Evolutionary conservation across 1,140 invertebrate species (phyloP), one percentile per base, ranked within the genome.

Genomic region (Nasonia longicornis): DNA sequence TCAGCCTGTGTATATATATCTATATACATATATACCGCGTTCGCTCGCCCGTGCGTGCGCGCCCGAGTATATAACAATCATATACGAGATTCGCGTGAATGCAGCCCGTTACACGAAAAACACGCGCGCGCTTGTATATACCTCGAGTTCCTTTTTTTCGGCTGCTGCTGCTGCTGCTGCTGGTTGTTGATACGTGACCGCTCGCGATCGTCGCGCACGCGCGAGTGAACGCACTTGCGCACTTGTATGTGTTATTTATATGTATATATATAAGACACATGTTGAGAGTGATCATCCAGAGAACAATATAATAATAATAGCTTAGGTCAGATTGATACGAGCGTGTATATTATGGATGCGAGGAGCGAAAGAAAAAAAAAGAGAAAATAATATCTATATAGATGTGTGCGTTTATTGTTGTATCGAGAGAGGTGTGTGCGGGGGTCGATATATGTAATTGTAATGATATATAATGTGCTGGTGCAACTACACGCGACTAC

Each of bases 21-120:
- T 31, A 35, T 35, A 35, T 35, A 3, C 4, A 72, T 72, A 72
- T 2, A 72, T 3, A 42, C 67, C 69, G 35, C 75, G 75, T 77
- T 77, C 67, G 76, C 80, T 81, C 69, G 67, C 80, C 48, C 75
- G 75, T 77, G 80, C 75, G 80, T 81, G 80, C 58, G 66, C 58
- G 38, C 12, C 29, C 35, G 52, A 58, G 16, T 58, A 26, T 26
- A 26, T 26, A 58, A 58, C 16, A 58, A 58, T 58, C 20, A 35
- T 35, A 35, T 35, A 42, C 22, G 26, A 78, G 76, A 67, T 82
- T 78, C 76, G 63, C 80, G 76, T 82, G 69, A 73, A 82, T 67
- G 22, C n/a, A 22, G 31, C 38, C 74, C 75, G 26, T 81, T 81
- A 77, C 7, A 67, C 69, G 3, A 71, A 16, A 16, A 7, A 72